A percentile compares a stretch with the other conserved stretches of the same genome.
Evolutionary conservation across 2,113 vertebrate genomes (phyloP).

Genomic region (Megaceryle torquata): DNA sequence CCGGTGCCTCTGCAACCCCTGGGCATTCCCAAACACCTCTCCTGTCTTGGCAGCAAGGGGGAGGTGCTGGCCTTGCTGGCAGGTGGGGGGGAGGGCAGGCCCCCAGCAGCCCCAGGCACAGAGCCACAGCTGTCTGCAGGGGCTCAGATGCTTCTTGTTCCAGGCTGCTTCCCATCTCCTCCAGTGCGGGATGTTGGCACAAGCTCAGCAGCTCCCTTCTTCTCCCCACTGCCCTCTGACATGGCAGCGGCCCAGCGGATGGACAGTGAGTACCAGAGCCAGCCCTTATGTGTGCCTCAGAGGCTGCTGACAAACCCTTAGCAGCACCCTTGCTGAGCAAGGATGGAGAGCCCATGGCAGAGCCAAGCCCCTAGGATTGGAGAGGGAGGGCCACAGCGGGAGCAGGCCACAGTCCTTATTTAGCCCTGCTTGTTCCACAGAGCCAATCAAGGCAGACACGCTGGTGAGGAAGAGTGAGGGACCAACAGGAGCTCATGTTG

Average conservation of each 20-base stretch:
- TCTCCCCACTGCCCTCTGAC: conserved; percentile 27
- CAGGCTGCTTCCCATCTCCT: conserved; percentile 79
- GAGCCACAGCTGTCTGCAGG: neutral
- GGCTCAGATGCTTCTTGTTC: conserved; percentile 22
- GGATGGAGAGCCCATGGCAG: neutral
- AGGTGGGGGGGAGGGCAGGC: neutral
- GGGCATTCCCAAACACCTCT: neutral
- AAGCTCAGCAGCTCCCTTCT: conserved; percentile 18
- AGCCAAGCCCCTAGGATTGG: accelerated
- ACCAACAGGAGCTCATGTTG: conserved; percentile 50
- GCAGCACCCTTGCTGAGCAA: neutral
- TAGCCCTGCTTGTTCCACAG: conserved; percentile 28
- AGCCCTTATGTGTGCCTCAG: accelerated
- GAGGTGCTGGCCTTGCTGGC: neutral
- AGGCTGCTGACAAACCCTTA: neutral
- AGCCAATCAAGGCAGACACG: neutral
- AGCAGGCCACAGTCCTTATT: neutral
- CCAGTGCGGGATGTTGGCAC: conserved; percentile 84
- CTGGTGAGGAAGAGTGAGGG: conserved; percentile 33
- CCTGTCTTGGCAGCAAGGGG: neutral
- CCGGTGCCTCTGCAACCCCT: neutral
- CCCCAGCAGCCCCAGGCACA: neutral
- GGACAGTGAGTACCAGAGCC: conserved; percentile 13
- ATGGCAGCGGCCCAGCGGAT: neutral
- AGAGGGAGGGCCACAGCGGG: accelerated